Base-by-base conservation (phyloP, 2,113 vertebrate species). In the Bubalus kerabau region DNA sequence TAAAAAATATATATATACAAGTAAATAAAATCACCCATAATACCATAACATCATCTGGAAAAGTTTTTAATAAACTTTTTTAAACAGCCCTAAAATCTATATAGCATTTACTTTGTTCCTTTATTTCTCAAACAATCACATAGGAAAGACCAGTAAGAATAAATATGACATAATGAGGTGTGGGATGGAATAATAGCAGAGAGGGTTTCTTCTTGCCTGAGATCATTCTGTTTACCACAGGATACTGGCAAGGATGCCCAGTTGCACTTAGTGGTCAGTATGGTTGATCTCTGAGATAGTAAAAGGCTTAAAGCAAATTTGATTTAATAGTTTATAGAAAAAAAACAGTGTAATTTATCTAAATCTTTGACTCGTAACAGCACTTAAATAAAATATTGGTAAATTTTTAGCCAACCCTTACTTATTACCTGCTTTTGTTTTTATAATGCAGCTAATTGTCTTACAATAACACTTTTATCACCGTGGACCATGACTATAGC, bases 111-210 rank as follows among this genome's bases (percentile, higher is more conserved):
- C 2, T 71, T 60, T 80, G n/a, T 71, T 60, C 40, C 30, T 81
- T 56, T 82, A 62, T 91, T 95, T 90, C 17, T n/a, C 21, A 94
- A 56, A 32, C 56, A 94, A 87, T 95, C 21, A 59, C 60, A 89
- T 32, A 84, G 7, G 32, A 94, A 88, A 83, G 17, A 82, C 24
- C 83, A 57, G 43, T 90, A 54, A 74, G 57, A 97, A 91, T 74
- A 83, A 90, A 64, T 26, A 94, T 93, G 76, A 62, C 56, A 64
- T 94, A 83, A 96, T 64, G 71, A n/a, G 54, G 40, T 80, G 10
- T 94, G 89, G 97, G 87, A 89, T 95, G 88, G 91, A 97, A 93
- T 90, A 93, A 91, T 30, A 88, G 28, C 78, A 86, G 43, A 93
- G 24, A 19, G 40, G 19, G 95, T 97, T 90, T 92, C n/a, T 74